Base-by-base conservation (phyloP, 1,140 invertebrate species). In the Trichogramma pretiosum region DNA sequence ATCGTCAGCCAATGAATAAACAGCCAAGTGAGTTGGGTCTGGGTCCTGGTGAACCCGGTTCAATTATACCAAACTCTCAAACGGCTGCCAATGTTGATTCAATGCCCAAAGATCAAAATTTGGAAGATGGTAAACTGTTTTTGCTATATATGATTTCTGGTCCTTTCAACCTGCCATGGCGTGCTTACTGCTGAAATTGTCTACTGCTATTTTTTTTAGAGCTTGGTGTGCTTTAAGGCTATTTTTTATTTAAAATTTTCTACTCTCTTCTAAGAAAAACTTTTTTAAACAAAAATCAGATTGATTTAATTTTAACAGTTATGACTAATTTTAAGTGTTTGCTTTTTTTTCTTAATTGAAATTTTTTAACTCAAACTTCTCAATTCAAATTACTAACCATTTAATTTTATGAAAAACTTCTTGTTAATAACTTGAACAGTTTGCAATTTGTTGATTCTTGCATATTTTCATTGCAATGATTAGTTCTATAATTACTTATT, bases 11-110 rank as follows among this genome's bases (percentile, higher is more conserved):
- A 38, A 71, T 76, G 61, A 75, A 75, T 63, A 84, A 77, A 74
- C 80, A 82, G 74, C 77, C 80, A 75, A 86, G 83, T 85, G 81
- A 86, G 83, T 85, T 83, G 75, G 73, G 75, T 54, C 53, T 74
- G 63, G 75, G 75, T 70, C 53, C 74, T 59, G 65, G 67, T 64
- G 58, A 76, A 73, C 61, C 60, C 69, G 76, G 61, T 62, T 67
- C 66, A 58, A 56, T 57, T 60, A 64, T 64, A 42, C 62, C 61
- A 58, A 68, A 67, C 61, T 60, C 64, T 53, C 58, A 63, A 61
- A 53, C 57, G 58, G 56, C 61, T 61, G 61, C 62, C 57, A 70
- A 68, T 68, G 61, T 70, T 64, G 65, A 69, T 67, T 72, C 66
- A 73, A 74, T 77, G 74, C 74, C 67, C 62, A 73, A 73, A 81